Conservation (phyloP, 2,888 invertebrate species). For the Dastarcus helophoroides region DNA sequence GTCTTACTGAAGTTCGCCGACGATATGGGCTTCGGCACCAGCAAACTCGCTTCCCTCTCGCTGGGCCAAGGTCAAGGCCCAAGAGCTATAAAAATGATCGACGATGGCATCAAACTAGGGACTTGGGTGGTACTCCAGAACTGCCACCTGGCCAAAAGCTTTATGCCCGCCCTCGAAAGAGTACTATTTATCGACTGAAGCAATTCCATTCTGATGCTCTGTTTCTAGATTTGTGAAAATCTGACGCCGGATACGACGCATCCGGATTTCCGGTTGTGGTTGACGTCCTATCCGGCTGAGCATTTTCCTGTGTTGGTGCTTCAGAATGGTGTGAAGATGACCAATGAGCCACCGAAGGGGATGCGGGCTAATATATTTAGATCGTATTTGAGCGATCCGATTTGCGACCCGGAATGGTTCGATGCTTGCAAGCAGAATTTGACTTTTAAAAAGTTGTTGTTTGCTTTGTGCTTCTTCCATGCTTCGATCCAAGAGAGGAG, state of each 20-base stretch:
- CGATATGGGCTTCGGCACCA: slow-evolving; percentile 75
- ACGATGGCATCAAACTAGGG: slow-evolving; percentile 71
- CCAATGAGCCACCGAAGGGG: slow-evolving; percentile 91
- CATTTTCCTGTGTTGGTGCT: slow-evolving; percentile 87
- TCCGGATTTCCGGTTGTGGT: slow-evolving; percentile 86
- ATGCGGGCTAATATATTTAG: slow-evolving; percentile 71
- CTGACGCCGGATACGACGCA: slow-evolving; percentile 71
- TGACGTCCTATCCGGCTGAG: slow-evolving; percentile 85
- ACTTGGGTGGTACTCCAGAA: slow-evolving; percentile 93
- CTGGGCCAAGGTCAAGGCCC: slow-evolving; percentile 91
- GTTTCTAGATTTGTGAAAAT: slow-evolving; percentile 65
- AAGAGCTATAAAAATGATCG: slow-evolving; percentile 75
- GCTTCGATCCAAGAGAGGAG: slow-evolving; percentile 82
- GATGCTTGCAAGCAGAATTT: slow-evolving; percentile 68
- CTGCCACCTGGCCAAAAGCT: slow-evolving; percentile 89
- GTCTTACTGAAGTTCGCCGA: slow-evolving; percentile 84
- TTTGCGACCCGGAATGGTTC: slow-evolving; percentile 79
- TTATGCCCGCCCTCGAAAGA: slow-evolving; percentile 86
- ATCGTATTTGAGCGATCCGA: slow-evolving; percentile 79
- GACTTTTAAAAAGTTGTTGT: slow-evolving; percentile 75
- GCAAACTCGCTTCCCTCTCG: slow-evolving; percentile 68
- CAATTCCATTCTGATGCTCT: too few relatives aligned
- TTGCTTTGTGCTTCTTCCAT: slow-evolving; percentile 88
- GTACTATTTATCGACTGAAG: too few relatives aligned
- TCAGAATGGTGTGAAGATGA: slow-evolving; percentile 93